Evolutionary conservation across 2,888 invertebrate genomes (phyloP).

Genomic region (Drosophila longiperda): DNA sequence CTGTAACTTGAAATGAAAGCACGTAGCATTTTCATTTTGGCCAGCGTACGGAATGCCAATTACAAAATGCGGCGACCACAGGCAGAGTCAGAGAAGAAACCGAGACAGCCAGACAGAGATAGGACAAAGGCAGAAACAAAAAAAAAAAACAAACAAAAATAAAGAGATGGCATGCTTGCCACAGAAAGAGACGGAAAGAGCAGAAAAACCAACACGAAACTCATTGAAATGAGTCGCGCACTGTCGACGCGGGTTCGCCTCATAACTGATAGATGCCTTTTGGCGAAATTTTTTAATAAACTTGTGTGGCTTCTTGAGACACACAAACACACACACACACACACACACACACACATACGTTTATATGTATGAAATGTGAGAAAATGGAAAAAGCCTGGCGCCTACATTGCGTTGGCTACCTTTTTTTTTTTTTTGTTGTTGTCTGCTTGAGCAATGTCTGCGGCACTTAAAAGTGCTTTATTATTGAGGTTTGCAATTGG

Average conservation of each 20-base stretch:
- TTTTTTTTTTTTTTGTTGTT: conserved; percentile 14
- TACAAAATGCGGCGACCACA: conserved; percentile 67
- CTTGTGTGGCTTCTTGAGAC: conserved; percentile 44
- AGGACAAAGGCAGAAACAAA: background rate
- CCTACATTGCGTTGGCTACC: conserved; percentile 28
- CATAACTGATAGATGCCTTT: conserved; percentile 77
- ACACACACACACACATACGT: conserved; percentile 3
- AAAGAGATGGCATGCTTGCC: background rate
- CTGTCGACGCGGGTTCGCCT: conserved; percentile 53
- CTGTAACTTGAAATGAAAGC: conserved; percentile 75
- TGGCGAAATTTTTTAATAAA: conserved; percentile 76
- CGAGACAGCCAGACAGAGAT: background rate
- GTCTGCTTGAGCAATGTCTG: conserved; percentile 19
- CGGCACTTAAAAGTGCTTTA: conserved; percentile 76
- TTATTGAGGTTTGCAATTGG: conserved; percentile 74
- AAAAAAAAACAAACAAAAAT: conserved; percentile 9
- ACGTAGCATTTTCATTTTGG: conserved; percentile 81
- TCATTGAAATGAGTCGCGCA: conserved; percentile 76
- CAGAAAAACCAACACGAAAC: conserved; percentile 48
- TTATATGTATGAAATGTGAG: conserved; percentile 1
- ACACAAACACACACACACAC: conserved; percentile 14
- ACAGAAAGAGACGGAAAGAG: conserved; percentile 4
- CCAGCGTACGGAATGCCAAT: conserved; percentile 80
- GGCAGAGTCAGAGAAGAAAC: conserved; percentile 1
- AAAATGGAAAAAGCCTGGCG: conserved; percentile 32